Base-by-base conservation (phyloP, 2,888 invertebrate species). In the Drosophila nr. medialis region DNA sequence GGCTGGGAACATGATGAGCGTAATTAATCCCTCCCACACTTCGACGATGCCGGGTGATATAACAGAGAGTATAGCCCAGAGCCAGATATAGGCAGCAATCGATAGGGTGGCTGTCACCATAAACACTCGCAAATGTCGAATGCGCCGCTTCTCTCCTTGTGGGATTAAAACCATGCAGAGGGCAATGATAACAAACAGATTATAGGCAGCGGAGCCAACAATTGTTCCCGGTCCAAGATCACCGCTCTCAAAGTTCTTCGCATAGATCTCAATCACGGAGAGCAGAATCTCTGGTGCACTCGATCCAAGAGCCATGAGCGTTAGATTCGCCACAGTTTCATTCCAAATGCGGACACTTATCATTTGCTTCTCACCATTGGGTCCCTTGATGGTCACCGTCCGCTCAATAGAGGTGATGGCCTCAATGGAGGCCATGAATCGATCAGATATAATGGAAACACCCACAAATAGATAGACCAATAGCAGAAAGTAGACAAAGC, bases 391-490 rank as follows among this genome's bases (percentile, higher is more conserved):
- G 88, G 96, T 96, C 90, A 99, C 96, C 93, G 98, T 98, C 89
- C 98, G 97, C 93, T 99, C 99, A 92, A 98, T 96, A 0, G 99
- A 99, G 61, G 99, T 99, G 93, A 99, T 99, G 82, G 98, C 99
- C 94, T 99, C 99, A 92, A 99, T 99, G 89, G 99, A 97, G 49
- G 98, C 98, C 99, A 99, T 99, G 94, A 99, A 99, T 70, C 99
- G 96, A 93, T 99, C 99, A 83, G 99, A 99, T 80, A 99, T 97
- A 93, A 99, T 99, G 84, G 99, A 99, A 53, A 99, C 99, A 65
- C 99, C 99, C 92, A 99, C 97, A 94, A 99, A 99, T 92, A 99
- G 95, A 93, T 99, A 99, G 89, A 97, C 94, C 93, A 99, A 95
- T 54, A 95, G 94, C 59, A 97, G 84, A 94, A 99, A 98, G 94